phyloP scores from a whole-genome alignment of 2,797 vertebrate genomes.

The Mergus octosetaceus region DNA sequence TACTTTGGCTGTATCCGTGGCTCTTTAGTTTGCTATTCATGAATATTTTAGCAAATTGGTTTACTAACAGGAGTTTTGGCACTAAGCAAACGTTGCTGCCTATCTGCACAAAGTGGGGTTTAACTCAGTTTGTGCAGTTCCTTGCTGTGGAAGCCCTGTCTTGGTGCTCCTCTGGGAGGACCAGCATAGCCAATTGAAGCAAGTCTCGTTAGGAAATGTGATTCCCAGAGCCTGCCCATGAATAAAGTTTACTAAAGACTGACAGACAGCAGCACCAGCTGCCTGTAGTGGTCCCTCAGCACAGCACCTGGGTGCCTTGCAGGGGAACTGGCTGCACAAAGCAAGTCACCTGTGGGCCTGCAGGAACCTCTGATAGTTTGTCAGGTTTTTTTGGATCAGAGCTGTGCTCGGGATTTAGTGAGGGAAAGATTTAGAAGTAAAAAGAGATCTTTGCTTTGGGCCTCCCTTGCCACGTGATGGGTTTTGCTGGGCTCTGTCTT shows the following conservation, averaged over 20 bases:
- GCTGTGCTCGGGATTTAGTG: neutral
- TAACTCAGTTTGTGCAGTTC: neutral
- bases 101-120: slow-evolving; percentile 23
- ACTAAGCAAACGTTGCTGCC: slow-evolving; percentile 35
- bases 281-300: neutral
- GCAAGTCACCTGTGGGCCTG: neutral
- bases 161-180: neutral
- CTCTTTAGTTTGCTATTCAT: slow-evolving; percentile 24
- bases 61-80: slow-evolving; percentile 41
- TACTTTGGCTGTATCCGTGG: neutral
- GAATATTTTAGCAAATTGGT: slow-evolving; percentile 60
- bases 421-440: neutral
- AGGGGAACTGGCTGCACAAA: neutral
- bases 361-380: neutral
- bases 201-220: neutral
- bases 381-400: accelerated
- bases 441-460: neutral
- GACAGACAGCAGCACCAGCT: neutral
- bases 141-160: neutral
- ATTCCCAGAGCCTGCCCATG: neutral
- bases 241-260: neutral
- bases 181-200: neutral
- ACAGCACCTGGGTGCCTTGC: neutral
- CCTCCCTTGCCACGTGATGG: neutral
- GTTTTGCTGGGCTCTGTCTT: neutral